Percentiles rank a stretch among this genome's conserved stretches.
phyloP scores from a whole-genome alignment of 2,888 invertebrate species.

The Elegia similella region DNA sequence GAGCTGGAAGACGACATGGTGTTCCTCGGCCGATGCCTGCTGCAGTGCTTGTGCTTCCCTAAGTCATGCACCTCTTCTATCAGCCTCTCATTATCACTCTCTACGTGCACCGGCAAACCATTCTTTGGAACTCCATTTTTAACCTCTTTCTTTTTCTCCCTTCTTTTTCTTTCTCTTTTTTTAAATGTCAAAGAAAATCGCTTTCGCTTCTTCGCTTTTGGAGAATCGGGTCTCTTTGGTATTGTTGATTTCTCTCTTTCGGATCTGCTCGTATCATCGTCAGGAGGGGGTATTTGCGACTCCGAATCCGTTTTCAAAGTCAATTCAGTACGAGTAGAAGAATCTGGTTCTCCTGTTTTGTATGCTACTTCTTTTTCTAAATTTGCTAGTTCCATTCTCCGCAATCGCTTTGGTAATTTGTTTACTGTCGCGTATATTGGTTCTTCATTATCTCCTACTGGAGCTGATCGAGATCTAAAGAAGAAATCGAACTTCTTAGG shows the following conservation, averaged over 20 bases:
- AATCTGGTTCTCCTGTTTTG: slow-evolving; percentile 64
- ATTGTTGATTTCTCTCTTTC: slow-evolving; percentile 67
- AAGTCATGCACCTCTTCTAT: slow-evolving; percentile 61
- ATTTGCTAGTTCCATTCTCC: slow-evolving; percentile 71
- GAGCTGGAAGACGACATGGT: slow-evolving; percentile 70
- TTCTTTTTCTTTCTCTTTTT: slow-evolving; percentile 70
- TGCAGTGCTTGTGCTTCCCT: slow-evolving; percentile 61
- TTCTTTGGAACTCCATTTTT: slow-evolving; percentile 63
- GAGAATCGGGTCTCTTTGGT: slow-evolving; percentile 66
- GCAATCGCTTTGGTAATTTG: slow-evolving; percentile 73
- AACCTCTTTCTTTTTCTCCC: slow-evolving; percentile 66
- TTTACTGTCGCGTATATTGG: slow-evolving; percentile 78
- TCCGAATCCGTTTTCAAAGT: slow-evolving; percentile 71
- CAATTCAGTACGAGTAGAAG: slow-evolving; percentile 66
- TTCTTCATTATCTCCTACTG: slow-evolving; percentile 73
- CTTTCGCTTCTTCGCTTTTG: slow-evolving; percentile 73
- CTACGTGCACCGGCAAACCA: slow-evolving; percentile 53
- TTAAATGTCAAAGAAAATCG: slow-evolving; percentile 73
- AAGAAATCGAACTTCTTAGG: slow-evolving; percentile 75
- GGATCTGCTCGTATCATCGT: slow-evolving; percentile 73
- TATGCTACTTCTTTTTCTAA: slow-evolving; percentile 75
- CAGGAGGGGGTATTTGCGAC: slow-evolving; percentile 62
- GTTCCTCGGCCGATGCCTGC: slow-evolving; percentile 61
- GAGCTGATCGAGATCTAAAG: slow-evolving; percentile 76
- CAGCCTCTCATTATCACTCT: slow-evolving; percentile 73